Evolutionary conservation across 1,140 invertebrate species (phyloP), one percentile per base, ranked within the genome.

Genomic region (Aphidius ervi): DNA sequence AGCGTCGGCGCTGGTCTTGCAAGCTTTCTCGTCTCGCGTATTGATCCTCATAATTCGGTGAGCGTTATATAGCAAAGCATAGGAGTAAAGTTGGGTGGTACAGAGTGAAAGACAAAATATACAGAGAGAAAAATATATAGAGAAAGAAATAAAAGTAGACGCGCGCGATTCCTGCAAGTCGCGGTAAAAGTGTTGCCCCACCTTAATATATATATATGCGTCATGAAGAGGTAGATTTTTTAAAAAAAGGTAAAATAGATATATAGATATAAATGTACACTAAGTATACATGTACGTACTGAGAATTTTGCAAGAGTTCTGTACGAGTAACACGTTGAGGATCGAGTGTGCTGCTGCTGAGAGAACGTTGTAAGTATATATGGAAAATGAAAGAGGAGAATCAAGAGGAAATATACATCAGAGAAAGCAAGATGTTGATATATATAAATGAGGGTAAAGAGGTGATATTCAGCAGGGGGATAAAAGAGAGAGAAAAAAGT

Each of bases 11-110:
- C 73, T 76, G 70, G 68, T 72, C 72, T 75, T 76, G 73, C 74
- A 67, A 76, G 74, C 73, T 73, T 75, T 67, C 71, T 46, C 23
- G 23, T 52, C 73, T 69, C 64, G 75, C 68, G 77, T 79, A 79
- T 79, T 79, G 77, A 79, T 79, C 77, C 77, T 79, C 76, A 79
- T 79, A 79, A 79, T 79, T 79, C 70, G 70, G 71, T 65, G 70
- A 64, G 39, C 40, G 52, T 37, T 54, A 54, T 54, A 54, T 54
- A 54, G 57, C 64, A 63, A 59, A 56, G 68, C 46, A 67, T 63
- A 61, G 64, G 61, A 62, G 63, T 58, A 63, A 63, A 59, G 64
- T 63, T 64, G 64, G 67, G 67, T 62, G 67, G 67, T 66, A 68
- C 71, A 67, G 67, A 65, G 56, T 60, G 54, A 65, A 63, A 67